Percentiles rank a stretch among this genome's conserved stretches.
Evolutionary conservation across 2,113 vertebrate genomes (phyloP).

Genomic region (Ondatra zibethicus): DNA sequence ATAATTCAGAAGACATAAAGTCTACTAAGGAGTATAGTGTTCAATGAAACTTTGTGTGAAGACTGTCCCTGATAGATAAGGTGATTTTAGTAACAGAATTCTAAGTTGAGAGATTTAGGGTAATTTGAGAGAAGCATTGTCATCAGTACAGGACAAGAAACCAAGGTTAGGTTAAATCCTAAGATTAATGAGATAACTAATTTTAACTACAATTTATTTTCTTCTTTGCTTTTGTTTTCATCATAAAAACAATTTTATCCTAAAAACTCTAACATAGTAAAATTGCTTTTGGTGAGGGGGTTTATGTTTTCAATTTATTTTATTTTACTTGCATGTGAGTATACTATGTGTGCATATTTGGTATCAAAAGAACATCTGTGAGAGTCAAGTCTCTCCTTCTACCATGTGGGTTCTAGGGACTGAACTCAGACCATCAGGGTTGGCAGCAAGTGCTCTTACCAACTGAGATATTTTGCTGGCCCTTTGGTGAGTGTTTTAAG

Average conservation of each 20-base stretch:
- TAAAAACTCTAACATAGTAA: background rate
- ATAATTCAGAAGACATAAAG: slow-evolving; percentile 47
- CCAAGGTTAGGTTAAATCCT: slow-evolving; percentile 17
- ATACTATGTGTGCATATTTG: background rate
- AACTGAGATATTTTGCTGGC: background rate
- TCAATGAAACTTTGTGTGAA: slow-evolving; percentile 9
- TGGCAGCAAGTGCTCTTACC: background rate
- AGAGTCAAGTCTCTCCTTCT: background rate
- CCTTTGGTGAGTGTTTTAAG: slow-evolving; percentile 27
- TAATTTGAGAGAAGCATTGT: slow-evolving; percentile 54
- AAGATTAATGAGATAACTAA: background rate
- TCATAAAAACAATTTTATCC: background rate
- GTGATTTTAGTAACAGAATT: slow-evolving; percentile 42
- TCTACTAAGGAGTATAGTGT: background rate
- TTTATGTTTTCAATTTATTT: background rate
- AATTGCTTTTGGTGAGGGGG: slow-evolving; percentile 16
- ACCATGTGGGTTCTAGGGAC: background rate
- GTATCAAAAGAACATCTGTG: background rate
- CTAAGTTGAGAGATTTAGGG: slow-evolving; percentile 36
- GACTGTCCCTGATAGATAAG: background rate
- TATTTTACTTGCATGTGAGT: background rate
- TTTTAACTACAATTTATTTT: slow-evolving; percentile 24
- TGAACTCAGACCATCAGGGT: background rate
- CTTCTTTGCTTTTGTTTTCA: slow-evolving; percentile 38
- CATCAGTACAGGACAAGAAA: slow-evolving; percentile 42